phyloP scores from a whole-genome alignment of 2,888 invertebrate genomes.

The Cryptus armator region DNA sequence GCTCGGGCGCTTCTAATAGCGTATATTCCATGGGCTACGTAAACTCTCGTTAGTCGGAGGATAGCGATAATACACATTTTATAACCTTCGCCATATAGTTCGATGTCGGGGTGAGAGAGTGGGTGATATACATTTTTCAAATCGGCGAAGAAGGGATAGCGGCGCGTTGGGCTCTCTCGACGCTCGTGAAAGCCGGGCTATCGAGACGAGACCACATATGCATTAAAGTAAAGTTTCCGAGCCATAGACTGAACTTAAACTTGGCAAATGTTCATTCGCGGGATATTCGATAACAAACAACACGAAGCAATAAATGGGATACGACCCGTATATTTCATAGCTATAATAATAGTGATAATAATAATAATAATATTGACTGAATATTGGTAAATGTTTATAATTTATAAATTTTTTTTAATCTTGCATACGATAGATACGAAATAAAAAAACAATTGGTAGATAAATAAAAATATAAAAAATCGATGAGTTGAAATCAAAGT shows the following conservation, averaged over 20 bases:
- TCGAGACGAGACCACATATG: conserved; percentile 1
- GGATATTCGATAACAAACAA: too few relatives aligned
- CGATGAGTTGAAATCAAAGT: too few relatives aligned
- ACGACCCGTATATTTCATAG: too few relatives aligned
- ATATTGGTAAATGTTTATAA: too few relatives aligned
- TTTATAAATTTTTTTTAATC: too few relatives aligned
- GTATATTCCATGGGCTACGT: conserved; percentile 31
- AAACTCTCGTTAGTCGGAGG: conserved; percentile 55
- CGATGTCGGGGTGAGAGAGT: neutral
- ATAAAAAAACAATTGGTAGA: too few relatives aligned
- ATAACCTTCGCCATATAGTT: conserved; percentile 36
- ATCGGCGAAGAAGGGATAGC: conserved; percentile 3
- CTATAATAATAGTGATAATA: too few relatives aligned
- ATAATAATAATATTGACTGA: too few relatives aligned
- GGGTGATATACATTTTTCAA: conserved; percentile 49
- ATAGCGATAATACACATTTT: conserved; percentile 54
- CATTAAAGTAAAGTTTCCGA: conserved; percentile 15
- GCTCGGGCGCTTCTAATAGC: conserved; percentile 37
- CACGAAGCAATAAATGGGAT: too few relatives aligned
- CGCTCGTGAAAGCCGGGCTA: conserved; percentile 36
- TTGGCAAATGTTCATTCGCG: neutral
- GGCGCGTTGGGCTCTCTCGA: neutral
- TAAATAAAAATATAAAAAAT: too few relatives aligned
- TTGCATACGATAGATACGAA: too few relatives aligned
- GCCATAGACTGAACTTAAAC: neutral